phyloP scores from a whole-genome alignment of 1,140 invertebrate genomes.

The Pantala flavescens region DNA sequence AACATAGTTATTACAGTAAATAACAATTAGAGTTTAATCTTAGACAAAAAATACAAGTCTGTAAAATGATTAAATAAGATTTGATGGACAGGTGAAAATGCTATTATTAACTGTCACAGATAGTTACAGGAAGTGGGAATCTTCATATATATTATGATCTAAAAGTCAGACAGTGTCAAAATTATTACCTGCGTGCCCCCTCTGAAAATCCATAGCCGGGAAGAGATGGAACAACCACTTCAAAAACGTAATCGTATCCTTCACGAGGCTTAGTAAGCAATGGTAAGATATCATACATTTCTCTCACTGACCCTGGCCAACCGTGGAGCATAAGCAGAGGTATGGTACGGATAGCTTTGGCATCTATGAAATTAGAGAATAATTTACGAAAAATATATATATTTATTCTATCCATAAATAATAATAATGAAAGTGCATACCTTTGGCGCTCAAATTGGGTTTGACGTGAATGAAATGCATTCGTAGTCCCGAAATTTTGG shows the following conservation, averaged over 20 bases:
- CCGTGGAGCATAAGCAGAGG: constrained; percentile 73
- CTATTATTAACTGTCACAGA: too few relatives aligned
- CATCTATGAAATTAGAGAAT: too few relatives aligned
- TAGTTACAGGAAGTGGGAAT: too few relatives aligned
- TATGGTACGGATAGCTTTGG: constrained; percentile 33
- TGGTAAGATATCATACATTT: constrained; percentile 72
- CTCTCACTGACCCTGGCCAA: constrained; percentile 81
- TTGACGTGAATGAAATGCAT: constrained; percentile 62
- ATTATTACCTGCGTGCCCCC: constrained; percentile 40
- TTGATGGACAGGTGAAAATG: too few relatives aligned
- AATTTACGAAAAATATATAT: too few relatives aligned
- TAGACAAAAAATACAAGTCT: too few relatives aligned
- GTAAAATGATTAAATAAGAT: too few relatives aligned
- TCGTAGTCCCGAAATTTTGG: constrained; percentile 54
- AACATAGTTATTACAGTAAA: too few relatives aligned
- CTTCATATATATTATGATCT: too few relatives aligned
- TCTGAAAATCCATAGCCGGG: constrained; percentile 81
- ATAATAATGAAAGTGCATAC: constrained; percentile 28
- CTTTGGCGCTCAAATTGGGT: constrained; percentile 36
- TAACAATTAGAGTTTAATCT: too few relatives aligned
- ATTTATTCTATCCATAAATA: too few relatives aligned
- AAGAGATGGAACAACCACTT: constrained; percentile 67
- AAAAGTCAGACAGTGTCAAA: too few relatives aligned
- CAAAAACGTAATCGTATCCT: constrained; percentile 56
- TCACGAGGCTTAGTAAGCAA: constrained; percentile 46